Conservation (phyloP, 2,888 invertebrate species). For the Drosophila recens region DNA sequence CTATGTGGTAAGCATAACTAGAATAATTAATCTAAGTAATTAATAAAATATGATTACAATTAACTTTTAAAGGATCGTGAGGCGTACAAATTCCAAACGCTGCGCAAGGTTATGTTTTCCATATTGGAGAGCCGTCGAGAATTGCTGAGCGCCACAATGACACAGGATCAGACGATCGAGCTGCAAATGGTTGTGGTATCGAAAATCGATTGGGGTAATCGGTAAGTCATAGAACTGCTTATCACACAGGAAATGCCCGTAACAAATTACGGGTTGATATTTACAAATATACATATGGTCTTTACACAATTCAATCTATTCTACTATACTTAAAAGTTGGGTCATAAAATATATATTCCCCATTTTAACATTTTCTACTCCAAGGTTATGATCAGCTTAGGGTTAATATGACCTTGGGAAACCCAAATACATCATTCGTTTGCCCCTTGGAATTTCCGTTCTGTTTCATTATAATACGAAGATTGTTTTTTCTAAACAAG, state of each 20-base stretch:
- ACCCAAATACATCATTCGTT: neutral
- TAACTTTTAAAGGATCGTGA: conserved; percentile 93
- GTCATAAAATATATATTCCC: neutral
- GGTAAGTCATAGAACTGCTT: conserved; percentile 87
- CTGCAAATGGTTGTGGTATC: conserved; percentile 94
- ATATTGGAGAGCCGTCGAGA: conserved; percentile 94
- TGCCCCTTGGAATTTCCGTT: conserved; percentile 4
- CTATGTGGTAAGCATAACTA: conserved; percentile 91
- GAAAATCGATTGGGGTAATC: conserved; percentile 98
- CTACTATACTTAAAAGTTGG: neutral
- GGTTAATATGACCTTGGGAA: neutral
- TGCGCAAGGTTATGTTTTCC: conserved; percentile 96
- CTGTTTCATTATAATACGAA: neutral
- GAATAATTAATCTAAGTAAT: no score
- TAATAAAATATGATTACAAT: no score
- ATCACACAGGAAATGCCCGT: neutral
- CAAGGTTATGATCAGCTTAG: neutral
- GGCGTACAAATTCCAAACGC: conserved; percentile 92
- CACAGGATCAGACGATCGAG: conserved; percentile 95
- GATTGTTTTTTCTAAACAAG: neutral
- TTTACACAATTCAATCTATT: neutral
- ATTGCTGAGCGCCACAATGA: conserved; percentile 94
- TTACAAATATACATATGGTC: neutral
- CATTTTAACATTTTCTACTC: neutral
- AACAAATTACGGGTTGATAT: neutral